Conservation (phyloP, 2,113 vertebrate species). For the Rynchops niger region DNA sequence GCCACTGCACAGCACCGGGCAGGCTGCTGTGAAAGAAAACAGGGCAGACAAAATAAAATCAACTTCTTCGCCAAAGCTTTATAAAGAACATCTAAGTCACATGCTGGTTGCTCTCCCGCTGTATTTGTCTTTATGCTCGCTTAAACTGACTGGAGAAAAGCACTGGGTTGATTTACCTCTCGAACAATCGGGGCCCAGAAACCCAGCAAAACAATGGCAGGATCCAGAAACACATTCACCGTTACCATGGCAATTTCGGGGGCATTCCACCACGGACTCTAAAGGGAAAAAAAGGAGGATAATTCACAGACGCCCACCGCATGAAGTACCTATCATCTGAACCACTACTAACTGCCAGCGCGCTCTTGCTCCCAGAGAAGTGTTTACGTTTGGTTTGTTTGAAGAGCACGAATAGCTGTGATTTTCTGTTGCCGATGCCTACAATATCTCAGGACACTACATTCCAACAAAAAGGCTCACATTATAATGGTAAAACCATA, state of each 20-base stretch:
- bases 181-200: constrained; percentile 95
- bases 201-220: constrained; percentile 97
- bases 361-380: neutral
- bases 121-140: neutral
- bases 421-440: neutral
- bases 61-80: neutral
- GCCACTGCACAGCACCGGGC: constrained; percentile 92
- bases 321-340: neutral
- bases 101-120: neutral
- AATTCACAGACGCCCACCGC: neutral
- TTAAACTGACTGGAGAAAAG: constrained; percentile 21
- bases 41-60: constrained; percentile 19
- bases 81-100: neutral
- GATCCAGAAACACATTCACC: constrained; percentile 96
- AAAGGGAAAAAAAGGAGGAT: constrained; percentile 41
- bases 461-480: neutral
- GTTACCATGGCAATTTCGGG: constrained; percentile 96
- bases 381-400: neutral
- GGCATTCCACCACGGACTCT: constrained; percentile 96
- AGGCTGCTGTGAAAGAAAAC: constrained; percentile 84
- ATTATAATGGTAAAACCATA: neutral
- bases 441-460: neutral
- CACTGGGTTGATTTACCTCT: constrained; percentile 82
- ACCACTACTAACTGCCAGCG: neutral
- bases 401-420: neutral